A percentile compares a stretch with the other conserved stretches of the same genome.
These are phyloP conservation scores for Sussaba pulchella DNA, from an alignment of 2,888 invertebrate genomes.

Conservation along the genomic window DNA sequence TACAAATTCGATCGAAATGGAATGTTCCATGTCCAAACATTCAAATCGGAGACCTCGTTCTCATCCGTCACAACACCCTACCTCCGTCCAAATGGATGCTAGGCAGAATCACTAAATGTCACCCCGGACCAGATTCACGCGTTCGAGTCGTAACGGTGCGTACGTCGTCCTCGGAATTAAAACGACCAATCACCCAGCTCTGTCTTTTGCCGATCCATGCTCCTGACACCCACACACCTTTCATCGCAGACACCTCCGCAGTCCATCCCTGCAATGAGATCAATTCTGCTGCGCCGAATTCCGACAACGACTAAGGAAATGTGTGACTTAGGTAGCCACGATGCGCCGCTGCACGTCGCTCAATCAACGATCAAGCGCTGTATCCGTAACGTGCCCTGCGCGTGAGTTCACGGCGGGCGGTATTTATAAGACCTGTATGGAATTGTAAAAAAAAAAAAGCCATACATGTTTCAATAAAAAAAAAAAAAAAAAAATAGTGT, in stretches of 20 bases:
- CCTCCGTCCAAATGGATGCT: slow-evolving; percentile 3
- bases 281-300: no score
- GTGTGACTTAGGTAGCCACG: no score
- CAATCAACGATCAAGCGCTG: no score
- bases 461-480: no score
- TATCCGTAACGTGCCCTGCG: no score
- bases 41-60: not conserved
- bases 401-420: no score
- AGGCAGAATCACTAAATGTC: not conserved
- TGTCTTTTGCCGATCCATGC: not conserved
- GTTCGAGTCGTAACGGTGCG: not conserved
- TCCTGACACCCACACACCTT: not conserved
- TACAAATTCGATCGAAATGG: slow-evolving; percentile 29
- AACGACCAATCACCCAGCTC: not conserved
- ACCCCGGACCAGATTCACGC: not conserved
- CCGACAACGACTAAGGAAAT: no score
- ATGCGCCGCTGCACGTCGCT: no score
- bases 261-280: no score
- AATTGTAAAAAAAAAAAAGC: no score
- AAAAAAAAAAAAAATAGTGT: no score
- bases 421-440: no score
- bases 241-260: not conserved
- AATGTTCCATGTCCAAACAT: not conserved
- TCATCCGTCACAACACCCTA: not conserved
- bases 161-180: not conserved